phyloP scores from a whole-genome alignment of 2,113 vertebrate genomes.

The Pangasianodon hypophthalmus region DNA sequence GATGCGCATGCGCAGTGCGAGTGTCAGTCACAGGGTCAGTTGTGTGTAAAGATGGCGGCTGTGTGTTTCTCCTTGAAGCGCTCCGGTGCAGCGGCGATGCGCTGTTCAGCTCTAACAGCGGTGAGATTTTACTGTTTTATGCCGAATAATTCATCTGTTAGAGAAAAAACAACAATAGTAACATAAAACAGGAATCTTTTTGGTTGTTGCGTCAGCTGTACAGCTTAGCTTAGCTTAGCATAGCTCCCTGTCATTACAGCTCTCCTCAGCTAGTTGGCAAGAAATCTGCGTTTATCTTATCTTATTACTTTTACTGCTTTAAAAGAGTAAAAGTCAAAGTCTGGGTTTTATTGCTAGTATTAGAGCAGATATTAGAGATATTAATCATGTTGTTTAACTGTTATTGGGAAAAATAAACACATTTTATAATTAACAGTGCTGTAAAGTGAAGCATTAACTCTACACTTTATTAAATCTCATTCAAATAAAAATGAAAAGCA shows the following conservation, averaged over 20 bases:
- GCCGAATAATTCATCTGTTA: not conserved
- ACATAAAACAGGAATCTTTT: not conserved
- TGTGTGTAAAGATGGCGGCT: constrained; percentile 67
- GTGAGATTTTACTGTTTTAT: constrained; percentile 44
- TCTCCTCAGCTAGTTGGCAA: not conserved
- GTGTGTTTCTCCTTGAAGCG: constrained; percentile 68
- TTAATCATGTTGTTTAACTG: not conserved
- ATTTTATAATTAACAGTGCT: not conserved
- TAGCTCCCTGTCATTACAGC: not conserved
- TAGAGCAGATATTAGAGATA: not conserved
- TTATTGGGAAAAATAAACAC: too few species aligned
- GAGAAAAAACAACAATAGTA: too few species aligned
- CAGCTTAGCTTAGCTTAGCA: not conserved
- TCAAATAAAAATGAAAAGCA: too few species aligned
- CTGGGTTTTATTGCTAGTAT: not conserved
- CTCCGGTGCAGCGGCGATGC: constrained; percentile 47
- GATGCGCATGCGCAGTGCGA: not conserved
- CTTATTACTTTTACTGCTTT: not conserved
- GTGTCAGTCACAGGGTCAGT: constrained; percentile 58
- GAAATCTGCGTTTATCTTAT: not conserved
- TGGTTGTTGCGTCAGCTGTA: not conserved
- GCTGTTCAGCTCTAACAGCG: constrained; percentile 56
- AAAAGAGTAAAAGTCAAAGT: not conserved
- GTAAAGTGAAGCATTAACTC: not conserved
- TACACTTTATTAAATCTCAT: not conserved